Evolutionary conservation across 2,888 invertebrate genomes (phyloP).

Genomic region (Agrotis segetum): DNA sequence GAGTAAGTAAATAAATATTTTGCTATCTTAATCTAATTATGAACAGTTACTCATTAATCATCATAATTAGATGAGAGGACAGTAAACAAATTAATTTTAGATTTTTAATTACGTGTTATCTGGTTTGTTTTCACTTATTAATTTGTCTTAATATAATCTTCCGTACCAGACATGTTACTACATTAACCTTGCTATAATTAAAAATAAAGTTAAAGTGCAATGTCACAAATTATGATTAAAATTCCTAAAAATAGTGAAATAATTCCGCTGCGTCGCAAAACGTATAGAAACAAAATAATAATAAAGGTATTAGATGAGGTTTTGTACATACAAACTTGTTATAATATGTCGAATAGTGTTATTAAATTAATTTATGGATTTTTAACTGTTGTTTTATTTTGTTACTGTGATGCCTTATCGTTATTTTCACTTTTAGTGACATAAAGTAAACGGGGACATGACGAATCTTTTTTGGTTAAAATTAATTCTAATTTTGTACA

Average conservation of each 20-base stretch:
- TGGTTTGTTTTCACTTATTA: background rate
- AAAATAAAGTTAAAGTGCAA: background rate
- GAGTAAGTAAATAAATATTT: background rate
- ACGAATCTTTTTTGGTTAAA: too few species aligned
- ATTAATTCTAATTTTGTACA: too few species aligned
- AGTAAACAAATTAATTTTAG: background rate
- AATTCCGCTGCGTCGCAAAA: conserved; percentile 48
- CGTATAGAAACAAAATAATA: conserved; percentile 65
- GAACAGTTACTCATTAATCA: background rate
- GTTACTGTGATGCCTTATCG: background rate
- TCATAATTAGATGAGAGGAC: conserved; percentile 4
- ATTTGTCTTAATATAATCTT: background rate
- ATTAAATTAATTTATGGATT: conserved; percentile 90
- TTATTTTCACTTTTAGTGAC: too few species aligned
- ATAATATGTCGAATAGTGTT: conserved; percentile 89
- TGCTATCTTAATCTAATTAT: background rate
- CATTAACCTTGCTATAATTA: background rate
- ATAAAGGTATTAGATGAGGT: conserved; percentile 72
- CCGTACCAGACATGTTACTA: too few species aligned
- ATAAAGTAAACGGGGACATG: too few species aligned
- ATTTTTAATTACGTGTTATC: background rate
- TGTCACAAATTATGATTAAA: background rate
- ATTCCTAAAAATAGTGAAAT: conserved; percentile 28
- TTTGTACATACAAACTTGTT: conserved; percentile 90
- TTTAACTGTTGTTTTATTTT: conserved; percentile 73